Percentiles rank a stretch among this genome's conserved stretches.
These are phyloP conservation scores for Eupithecia vulgata DNA, from an alignment of 2,888 invertebrate species.

Conservation along the genomic window DNA sequence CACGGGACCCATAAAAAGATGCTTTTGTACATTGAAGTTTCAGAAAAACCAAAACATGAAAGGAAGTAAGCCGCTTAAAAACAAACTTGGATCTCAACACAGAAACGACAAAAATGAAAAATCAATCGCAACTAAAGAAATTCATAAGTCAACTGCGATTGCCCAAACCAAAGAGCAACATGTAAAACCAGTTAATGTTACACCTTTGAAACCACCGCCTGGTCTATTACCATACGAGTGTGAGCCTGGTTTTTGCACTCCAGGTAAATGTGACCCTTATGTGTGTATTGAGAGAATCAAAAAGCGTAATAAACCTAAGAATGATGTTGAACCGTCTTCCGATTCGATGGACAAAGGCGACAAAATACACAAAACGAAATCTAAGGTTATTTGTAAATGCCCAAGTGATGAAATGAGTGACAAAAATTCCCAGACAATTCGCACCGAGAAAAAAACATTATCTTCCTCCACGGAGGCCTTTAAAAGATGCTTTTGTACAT, in stretches of 20 bases:
- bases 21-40: background rate
- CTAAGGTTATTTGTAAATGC: background rate
- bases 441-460: background rate
- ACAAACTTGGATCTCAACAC: background rate
- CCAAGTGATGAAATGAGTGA: background rate
- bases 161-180: conserved; percentile 11
- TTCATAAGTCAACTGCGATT: background rate
- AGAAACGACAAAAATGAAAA: background rate
- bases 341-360: too few relatives aligned
- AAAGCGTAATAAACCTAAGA: conserved; percentile 9
- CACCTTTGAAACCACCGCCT: background rate
- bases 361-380: background rate
- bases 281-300: conserved; percentile 35
- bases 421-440: background rate
- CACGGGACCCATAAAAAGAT: background rate
- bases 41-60: background rate
- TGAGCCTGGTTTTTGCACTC: conserved; percentile 51
- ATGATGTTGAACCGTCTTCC: too few relatives aligned
- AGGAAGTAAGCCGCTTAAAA: background rate
- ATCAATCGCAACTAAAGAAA: background rate
- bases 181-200: conserved; percentile 7
- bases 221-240: conserved; percentile 48
- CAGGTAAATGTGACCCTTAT: conserved; percentile 50
- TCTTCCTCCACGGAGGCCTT: background rate
- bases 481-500: conserved; percentile 5